Evolutionary conservation across 2,113 vertebrate genomes (phyloP).

Genomic region (Lethenteron reissneri): DNA sequence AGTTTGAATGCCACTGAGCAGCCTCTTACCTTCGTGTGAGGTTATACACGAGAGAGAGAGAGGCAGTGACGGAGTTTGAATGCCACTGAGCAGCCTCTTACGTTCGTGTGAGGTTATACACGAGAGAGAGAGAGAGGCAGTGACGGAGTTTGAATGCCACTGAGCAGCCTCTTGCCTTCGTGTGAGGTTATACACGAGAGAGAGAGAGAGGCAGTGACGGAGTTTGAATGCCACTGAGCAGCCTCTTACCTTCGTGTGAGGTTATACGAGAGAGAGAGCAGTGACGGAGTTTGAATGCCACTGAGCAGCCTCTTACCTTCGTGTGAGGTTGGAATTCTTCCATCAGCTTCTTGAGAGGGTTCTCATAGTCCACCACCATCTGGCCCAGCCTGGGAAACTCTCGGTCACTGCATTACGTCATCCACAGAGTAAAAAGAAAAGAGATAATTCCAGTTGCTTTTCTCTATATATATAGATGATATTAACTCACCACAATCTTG

Average conservation of each 20-base stretch:
- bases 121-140: too few species aligned
- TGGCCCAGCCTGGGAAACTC: slow-evolving; percentile 53
- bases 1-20: too few species aligned
- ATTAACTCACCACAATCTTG: too few species aligned
- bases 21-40: slow-evolving; percentile 23
- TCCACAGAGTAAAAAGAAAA: neutral
- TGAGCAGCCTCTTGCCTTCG: slow-evolving; percentile 23
- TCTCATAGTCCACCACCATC: slow-evolving; percentile 72
- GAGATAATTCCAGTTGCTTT: neutral
- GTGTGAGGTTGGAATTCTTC: slow-evolving; percentile 80
- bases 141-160: too few species aligned
- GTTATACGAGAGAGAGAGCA: too few species aligned
- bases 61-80: too few species aligned
- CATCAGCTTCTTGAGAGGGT: slow-evolving; percentile 56
- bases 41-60: too few species aligned
- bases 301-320: slow-evolving; percentile 23
- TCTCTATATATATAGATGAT: neutral
- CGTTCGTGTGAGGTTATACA: slow-evolving; percentile 18
- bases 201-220: too few species aligned
- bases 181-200: too few species aligned
- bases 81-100: slow-evolving; percentile 12
- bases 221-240: too few species aligned
- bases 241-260: slow-evolving; percentile 23
- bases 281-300: too few species aligned
- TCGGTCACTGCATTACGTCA: slow-evolving; percentile 30